Evolutionary conservation across 2,797 vertebrate genomes (phyloP), one percentile per base, ranked within the genome.

Genomic region (Salarias fasciatus): DNA sequence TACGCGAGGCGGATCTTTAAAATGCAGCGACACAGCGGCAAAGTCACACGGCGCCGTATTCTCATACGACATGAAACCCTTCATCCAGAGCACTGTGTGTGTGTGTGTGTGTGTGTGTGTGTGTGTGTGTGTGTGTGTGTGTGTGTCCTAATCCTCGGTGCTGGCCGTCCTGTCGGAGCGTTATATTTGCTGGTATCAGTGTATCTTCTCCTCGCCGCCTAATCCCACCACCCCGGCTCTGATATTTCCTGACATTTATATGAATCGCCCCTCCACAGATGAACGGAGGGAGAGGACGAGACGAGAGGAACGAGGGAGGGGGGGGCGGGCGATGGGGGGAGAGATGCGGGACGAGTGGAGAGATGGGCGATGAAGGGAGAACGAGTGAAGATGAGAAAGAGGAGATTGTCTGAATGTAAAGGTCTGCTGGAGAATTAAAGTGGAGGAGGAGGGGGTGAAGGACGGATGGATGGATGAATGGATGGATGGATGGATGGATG

Each of bases 211-310:
- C 54, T 73, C 54, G 46, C 50, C 6, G 9, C 46, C 77, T 89
- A 89, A 91, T 87, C 88, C 85, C 80, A 53, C 53, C 53, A 80
- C 72, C 73, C 69, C 53, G 11, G 18, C 79, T 86, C 64, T 89
- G 84, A 89, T 87, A 88, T 88, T 89, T 84, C 69, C 62, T 91
- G 89, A 90, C 89, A 91, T 91, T 91, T 89, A 87, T 85, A 86
- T 87, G 81, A 86, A 86, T 81, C 63, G 13, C 53, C 43, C 45
- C 71, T 78, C 72, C 69, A 11, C 60, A 72, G 71, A 72, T 55
- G n/a, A 68, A 82, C 2, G 6, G 53, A 69, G 1, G 2, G 53
- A 46, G 11, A 42, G 30, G 48, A 18, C 28, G 36, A 40, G 35
- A 2, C 12, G 35, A n/a, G 30, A 40, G n/a, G 11, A 24, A 1